Evolutionary conservation across 1,140 invertebrate species (phyloP).

Genomic region (Parapsyche elsis): DNA sequence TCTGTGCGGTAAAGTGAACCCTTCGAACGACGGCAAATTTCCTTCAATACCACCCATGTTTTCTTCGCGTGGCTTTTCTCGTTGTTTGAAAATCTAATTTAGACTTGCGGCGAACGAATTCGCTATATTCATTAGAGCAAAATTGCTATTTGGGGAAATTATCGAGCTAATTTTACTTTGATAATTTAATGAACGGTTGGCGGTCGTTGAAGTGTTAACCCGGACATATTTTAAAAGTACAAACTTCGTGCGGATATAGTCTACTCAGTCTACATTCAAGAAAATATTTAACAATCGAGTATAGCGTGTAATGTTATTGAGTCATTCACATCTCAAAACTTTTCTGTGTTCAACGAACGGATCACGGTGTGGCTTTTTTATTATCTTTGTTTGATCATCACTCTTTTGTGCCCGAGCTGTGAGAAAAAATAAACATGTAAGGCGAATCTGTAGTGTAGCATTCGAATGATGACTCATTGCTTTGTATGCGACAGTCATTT

Average conservation of each 20-base stretch:
- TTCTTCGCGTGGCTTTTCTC: too few species aligned
- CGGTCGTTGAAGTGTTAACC: too few species aligned
- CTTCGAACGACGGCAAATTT: background rate
- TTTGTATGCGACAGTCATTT: background rate
- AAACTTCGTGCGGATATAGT: too few species aligned
- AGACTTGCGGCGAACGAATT: too few species aligned
- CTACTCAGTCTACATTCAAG: too few species aligned
- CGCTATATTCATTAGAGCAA: too few species aligned
- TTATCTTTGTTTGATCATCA: background rate
- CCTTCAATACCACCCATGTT: too few species aligned
- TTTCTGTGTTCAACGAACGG: background rate
- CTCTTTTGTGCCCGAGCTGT: background rate
- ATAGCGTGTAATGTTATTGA: background rate
- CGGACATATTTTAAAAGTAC: too few species aligned
- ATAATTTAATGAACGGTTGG: too few species aligned
- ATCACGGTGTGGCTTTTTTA: background rate
- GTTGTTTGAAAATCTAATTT: too few species aligned
- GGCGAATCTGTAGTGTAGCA: background rate
- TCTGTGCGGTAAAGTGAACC: background rate
- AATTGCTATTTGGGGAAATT: too few species aligned
- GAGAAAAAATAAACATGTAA: background rate
- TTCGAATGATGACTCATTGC: background rate
- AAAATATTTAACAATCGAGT: background rate
- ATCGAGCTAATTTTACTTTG: too few species aligned
- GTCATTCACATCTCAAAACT: background rate